A percentile compares a stretch with the other conserved stretches of the same genome.
These are phyloP conservation scores for Choreutis nemorana DNA, from an alignment of 2,888 invertebrate genomes.

Conservation along the genomic window DNA sequence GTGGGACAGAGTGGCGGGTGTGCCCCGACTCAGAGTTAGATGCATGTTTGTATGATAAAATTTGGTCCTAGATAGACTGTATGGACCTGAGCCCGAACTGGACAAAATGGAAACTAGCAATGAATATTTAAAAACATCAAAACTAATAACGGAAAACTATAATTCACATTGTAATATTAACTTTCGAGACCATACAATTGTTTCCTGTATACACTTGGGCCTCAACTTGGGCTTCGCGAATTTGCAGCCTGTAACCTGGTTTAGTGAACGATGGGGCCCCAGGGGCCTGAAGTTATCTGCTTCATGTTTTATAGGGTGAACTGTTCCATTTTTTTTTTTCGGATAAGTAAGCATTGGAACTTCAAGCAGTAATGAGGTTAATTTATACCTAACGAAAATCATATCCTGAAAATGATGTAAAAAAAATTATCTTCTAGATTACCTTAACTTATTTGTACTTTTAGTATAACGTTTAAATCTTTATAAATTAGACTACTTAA, in stretches of 20 bases:
- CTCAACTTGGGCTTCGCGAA: constrained; percentile 40
- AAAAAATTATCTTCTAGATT: constrained; percentile 13
- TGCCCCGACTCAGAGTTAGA: too few relatives aligned
- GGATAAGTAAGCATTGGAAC: constrained; percentile 3
- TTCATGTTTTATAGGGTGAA: constrained; percentile 30
- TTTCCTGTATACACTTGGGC: constrained; percentile 46
- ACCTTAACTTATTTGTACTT: too few relatives aligned
- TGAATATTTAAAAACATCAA: too few relatives aligned
- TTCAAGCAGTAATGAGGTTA: constrained; percentile 4
- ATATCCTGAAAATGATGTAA: constrained; percentile 10
- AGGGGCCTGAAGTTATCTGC: constrained; percentile 46
- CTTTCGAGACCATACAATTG: constrained; percentile 47
- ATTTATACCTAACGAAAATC: constrained; percentile 6
- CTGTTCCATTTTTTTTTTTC: constrained; percentile 21
- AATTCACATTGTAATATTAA: too few relatives aligned
- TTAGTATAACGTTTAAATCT: too few relatives aligned
- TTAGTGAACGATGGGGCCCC: constrained; percentile 62
- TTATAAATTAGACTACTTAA: not conserved
- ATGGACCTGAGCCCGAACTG: too few relatives aligned
- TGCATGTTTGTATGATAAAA: too few relatives aligned
- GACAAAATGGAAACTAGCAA: too few relatives aligned
- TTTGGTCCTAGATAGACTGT: too few relatives aligned
- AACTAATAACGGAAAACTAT: too few relatives aligned
- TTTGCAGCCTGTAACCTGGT: constrained; percentile 45
- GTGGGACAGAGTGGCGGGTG: too few relatives aligned